Evolutionary conservation across 2,113 vertebrate species (phyloP), one percentile per base, ranked within the genome.

Genomic region (Zosterops lateralis): DNA sequence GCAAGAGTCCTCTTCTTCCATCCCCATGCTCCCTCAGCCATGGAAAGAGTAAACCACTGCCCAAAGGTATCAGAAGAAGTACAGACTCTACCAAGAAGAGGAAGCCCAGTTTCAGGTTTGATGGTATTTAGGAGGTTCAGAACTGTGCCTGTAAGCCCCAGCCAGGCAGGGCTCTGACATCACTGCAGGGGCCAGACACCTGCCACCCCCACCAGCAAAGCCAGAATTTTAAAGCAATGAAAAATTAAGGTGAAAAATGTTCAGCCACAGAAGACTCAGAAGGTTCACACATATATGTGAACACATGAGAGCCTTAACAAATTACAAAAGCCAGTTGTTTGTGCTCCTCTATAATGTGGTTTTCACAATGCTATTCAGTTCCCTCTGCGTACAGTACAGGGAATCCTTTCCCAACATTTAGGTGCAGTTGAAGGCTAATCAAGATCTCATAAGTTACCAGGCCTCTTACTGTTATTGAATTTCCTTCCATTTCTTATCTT

Each of bases 401-500:
- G 84, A 95, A 91, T 48, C 25, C 40, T 83, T 85, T 60, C 47
- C 87, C 22, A 57, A 54, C 47, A 38, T 77, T 74, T 70, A 92
- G 66, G 50, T 14, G 6, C 47, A 85, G 65, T 5, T 74, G 78
- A 92, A 89, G 42, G 56, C 87, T 96, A 92, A 96, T 95, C 90
- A 91, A 90, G 87, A 94, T 88, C 75, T 90, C 38, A 7, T 90
- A 94, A 90, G 72, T 90, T 91, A 95, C 82, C 78, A 85, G 87
- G n/a, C 82, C 93, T 90, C 82, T 94, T 81, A 87, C 87, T 53
- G 64, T 83, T 94, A 95, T 64, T 94, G 95, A 95, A 88, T 96
- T 94, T 95, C 93, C 84, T 89, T 94, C 87, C 25, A 90, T 90
- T 94, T 88, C 94, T 97, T 95, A 96, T 95, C 93, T 94, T 67